phyloP scores from a whole-genome alignment of 2,113 vertebrate species.

The Psittacus erithacus region DNA sequence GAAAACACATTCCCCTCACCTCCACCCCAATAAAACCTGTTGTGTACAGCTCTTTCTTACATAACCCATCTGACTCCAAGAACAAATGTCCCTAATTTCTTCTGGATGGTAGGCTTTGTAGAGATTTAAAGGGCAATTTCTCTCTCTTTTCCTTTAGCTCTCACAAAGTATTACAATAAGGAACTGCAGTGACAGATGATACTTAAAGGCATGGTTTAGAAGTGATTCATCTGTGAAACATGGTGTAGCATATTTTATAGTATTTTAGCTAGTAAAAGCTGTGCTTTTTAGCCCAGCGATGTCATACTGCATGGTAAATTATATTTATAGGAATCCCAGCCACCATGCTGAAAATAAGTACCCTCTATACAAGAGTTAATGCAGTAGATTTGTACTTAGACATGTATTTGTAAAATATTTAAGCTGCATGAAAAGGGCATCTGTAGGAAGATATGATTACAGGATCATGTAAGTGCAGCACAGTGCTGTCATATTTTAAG shows the following conservation, averaged over 20 bases:
- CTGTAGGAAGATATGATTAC: slow-evolving; percentile 32
- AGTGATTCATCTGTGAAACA: slow-evolving; percentile 58
- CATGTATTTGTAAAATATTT: slow-evolving; percentile 71
- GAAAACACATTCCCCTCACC: slow-evolving; percentile 25
- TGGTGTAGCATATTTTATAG: slow-evolving; percentile 55
- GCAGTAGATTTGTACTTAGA: slow-evolving; percentile 57
- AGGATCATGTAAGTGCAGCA: not conserved
- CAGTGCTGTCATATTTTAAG: not conserved
- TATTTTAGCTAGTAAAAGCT: slow-evolving; percentile 51
- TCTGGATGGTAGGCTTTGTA: slow-evolving; percentile 37
- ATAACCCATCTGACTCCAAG: slow-evolving; percentile 30
- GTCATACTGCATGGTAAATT: slow-evolving; percentile 49
- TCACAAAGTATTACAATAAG: slow-evolving; percentile 38
- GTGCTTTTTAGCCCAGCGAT: slow-evolving; percentile 37
- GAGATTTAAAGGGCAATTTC: slow-evolving; percentile 64
- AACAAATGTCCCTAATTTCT: slow-evolving; percentile 62
- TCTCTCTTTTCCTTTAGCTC: slow-evolving; percentile 36
- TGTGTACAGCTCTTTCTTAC: not conserved
- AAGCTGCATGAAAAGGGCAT: slow-evolving; percentile 28
- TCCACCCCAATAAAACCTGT: slow-evolving; percentile 19
- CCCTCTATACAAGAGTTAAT: slow-evolving; percentile 45
- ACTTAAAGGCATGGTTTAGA: slow-evolving; percentile 56
- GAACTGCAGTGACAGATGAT: slow-evolving; percentile 45
- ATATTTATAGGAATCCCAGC: slow-evolving; percentile 45
- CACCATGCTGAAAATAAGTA: slow-evolving; percentile 50